phyloP scores from a whole-genome alignment of 2,797 vertebrate species.

The Echeneis naucrates region DNA sequence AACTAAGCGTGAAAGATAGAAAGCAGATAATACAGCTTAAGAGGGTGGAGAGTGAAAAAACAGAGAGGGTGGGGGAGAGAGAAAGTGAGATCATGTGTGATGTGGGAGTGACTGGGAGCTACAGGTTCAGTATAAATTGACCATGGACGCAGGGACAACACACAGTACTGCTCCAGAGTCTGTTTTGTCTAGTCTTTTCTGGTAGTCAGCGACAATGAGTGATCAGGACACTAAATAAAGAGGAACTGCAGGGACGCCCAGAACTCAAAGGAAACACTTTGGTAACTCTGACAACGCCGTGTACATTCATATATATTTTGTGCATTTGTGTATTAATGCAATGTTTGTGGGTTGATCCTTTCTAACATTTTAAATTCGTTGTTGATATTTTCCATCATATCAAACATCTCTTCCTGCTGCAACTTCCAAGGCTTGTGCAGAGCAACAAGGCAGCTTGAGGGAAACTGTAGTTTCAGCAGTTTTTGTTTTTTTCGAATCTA shows the following conservation, averaged over 20 bases:
- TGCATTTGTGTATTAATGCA: not conserved
- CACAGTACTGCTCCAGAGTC: conserved; percentile 38
- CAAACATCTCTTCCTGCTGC: conserved; percentile 24
- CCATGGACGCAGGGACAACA: conserved; percentile 50
- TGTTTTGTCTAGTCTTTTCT: conserved; percentile 37
- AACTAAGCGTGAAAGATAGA: conserved; percentile 1
- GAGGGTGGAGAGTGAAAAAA: conserved; percentile 9
- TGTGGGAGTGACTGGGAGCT: conserved; percentile 73
- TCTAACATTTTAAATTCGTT: not conserved
- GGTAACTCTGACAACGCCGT: conserved; percentile 47
- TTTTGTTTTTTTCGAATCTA: conserved; percentile 73
- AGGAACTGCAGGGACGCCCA: conserved; percentile 40
- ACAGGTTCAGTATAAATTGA: conserved; percentile 73
- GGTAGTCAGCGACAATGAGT: conserved; percentile 58
- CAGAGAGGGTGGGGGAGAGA: conserved; percentile 34
- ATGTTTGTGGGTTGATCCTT: not conserved
- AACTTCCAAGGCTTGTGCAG: conserved; percentile 57
- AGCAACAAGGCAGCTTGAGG: conserved; percentile 42
- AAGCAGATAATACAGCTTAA: not conserved
- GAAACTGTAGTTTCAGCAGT: conserved; percentile 70
- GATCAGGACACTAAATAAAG: conserved; percentile 44
- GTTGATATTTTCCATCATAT: conserved; percentile 2
- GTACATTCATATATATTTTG: not conserved
- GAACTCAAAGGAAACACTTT: conserved; percentile 28
- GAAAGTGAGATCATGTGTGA: conserved; percentile 50